These are phyloP conservation scores for Lepidurus packardi DNA, from an alignment of 1,140 invertebrate genomes.

Conservation along the genomic window DNA sequence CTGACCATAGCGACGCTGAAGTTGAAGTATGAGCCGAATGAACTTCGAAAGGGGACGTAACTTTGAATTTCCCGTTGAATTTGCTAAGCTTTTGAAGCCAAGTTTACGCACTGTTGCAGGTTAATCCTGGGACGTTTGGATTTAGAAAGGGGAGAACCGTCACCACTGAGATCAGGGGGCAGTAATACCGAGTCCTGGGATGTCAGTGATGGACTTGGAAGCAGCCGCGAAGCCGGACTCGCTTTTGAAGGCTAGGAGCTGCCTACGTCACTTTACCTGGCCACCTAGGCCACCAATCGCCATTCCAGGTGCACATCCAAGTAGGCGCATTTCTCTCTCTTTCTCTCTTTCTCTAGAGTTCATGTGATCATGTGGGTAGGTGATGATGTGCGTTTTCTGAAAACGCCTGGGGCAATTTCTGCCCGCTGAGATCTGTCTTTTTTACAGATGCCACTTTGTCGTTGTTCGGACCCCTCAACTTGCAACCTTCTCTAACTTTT, in stretches of 20 bases:
- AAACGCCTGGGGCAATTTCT: background rate
- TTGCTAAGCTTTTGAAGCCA: too few relatives aligned
- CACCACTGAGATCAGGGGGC: too few relatives aligned
- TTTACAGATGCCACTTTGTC: background rate
- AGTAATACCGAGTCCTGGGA: background rate
- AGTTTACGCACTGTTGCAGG: too few relatives aligned
- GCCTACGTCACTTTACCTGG: conserved; percentile 4
- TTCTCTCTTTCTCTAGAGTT: background rate
- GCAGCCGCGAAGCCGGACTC: background rate
- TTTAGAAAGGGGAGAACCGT: too few relatives aligned
- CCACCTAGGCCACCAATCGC: background rate
- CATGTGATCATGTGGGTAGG: background rate
- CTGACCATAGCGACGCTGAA: background rate
- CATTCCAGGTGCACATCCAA: background rate
- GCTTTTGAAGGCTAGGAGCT: conserved; percentile 2
- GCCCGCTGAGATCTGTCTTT: background rate
- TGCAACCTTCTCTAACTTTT: background rate
- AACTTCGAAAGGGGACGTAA: too few relatives aligned
- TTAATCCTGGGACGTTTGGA: too few relatives aligned
- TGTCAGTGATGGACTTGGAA: background rate
- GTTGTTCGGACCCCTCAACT: background rate
- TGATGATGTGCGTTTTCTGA: background rate
- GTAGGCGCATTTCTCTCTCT: background rate
- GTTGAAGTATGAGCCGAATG: background rate
- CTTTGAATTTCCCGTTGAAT: too few relatives aligned